These are phyloP conservation scores for Dascillus cervinus DNA, from an alignment of 2,888 invertebrate species.

Conservation along the genomic window DNA sequence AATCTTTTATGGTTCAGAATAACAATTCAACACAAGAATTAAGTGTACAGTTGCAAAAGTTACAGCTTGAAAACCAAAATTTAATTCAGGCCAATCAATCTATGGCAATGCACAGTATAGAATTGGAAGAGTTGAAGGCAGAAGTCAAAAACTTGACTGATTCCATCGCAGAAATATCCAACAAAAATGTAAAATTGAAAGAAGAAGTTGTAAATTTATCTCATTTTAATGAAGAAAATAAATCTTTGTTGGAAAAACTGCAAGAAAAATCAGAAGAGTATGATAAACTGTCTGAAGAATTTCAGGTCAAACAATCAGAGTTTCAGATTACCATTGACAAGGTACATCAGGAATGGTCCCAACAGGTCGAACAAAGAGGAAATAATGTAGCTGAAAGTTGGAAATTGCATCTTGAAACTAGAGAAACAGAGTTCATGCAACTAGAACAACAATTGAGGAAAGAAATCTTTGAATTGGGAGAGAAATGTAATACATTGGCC, in stretches of 20 bases:
- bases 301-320: slow-evolving; percentile 17
- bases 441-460: slow-evolving; percentile 45
- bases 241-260: slow-evolving; percentile 23
- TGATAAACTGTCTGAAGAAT: slow-evolving; percentile 28
- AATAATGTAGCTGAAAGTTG: slow-evolving; percentile 62
- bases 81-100: background rate
- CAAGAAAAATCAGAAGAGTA: slow-evolving; percentile 36
- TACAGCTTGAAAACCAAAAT: slow-evolving; percentile 28
- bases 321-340: slow-evolving; percentile 22
- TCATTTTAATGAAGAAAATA: slow-evolving; percentile 19
- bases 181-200: slow-evolving; percentile 4
- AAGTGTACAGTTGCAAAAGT: slow-evolving; percentile 29
- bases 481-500: slow-evolving; percentile 35
- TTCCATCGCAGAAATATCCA: slow-evolving; percentile 29
- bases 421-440: slow-evolving; percentile 54
- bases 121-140: slow-evolving; percentile 10
- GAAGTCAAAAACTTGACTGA: slow-evolving; percentile 36
- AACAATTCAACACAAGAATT: slow-evolving; percentile 17
- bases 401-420: slow-evolving; percentile 59
- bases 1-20: slow-evolving; percentile 13
- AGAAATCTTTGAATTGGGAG: slow-evolving; percentile 47
- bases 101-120: no score
- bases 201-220: slow-evolving; percentile 11
- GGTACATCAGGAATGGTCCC: slow-evolving; percentile 41
- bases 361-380: slow-evolving; percentile 58